Evolutionary conservation across 1,140 invertebrate genomes (phyloP).

Genomic region (Teleogryllus occipitalis): DNA sequence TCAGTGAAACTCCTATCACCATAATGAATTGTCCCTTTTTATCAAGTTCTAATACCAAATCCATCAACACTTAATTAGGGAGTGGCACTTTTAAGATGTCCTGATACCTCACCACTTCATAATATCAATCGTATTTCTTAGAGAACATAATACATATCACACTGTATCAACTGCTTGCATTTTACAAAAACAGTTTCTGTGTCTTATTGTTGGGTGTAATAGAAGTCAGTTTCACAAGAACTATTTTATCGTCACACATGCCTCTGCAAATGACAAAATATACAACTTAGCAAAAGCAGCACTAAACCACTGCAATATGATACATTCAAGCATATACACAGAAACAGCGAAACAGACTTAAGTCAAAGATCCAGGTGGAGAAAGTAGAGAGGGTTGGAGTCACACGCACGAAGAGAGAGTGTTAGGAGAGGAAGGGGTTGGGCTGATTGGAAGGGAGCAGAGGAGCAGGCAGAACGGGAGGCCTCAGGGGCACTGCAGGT

Average conservation of each 20-base stretch:
- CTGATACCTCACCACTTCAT: too few relatives aligned
- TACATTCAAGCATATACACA: background rate
- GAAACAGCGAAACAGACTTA: background rate
- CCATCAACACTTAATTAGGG: too few relatives aligned
- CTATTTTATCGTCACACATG: background rate
- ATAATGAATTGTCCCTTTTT: too few relatives aligned
- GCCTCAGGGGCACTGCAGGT: background rate
- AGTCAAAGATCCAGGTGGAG: background rate
- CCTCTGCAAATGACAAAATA: background rate
- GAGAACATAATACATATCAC: too few relatives aligned
- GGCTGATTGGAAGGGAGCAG: slow-evolving; percentile 17
- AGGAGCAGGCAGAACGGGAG: background rate
- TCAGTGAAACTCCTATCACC: too few relatives aligned
- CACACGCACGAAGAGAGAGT: background rate
- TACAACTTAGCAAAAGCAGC: background rate
- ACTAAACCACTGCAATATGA: background rate
- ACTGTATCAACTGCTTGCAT: too few relatives aligned
- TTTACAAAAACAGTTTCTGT: too few relatives aligned
- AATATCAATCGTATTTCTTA: too few relatives aligned
- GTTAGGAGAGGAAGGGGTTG: slow-evolving; percentile 21
- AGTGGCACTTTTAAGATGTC: too few relatives aligned
- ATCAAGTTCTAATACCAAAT: too few relatives aligned
- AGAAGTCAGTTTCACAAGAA: background rate
- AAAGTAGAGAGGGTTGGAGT: background rate
- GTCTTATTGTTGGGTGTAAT: too few relatives aligned